phyloP scores from a whole-genome alignment of 2,113 vertebrate species.

The Synodontis membranacea region DNA sequence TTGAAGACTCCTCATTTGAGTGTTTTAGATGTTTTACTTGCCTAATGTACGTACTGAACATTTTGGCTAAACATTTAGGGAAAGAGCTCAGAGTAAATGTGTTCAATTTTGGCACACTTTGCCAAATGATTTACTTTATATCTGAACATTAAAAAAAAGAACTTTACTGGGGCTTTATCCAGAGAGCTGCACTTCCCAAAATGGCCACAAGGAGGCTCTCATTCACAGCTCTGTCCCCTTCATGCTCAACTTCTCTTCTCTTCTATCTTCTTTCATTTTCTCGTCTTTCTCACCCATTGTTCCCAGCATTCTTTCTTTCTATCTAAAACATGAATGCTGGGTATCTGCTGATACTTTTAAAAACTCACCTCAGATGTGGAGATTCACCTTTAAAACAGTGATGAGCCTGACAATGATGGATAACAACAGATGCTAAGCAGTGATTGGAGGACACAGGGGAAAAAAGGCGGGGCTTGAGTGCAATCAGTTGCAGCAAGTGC shows the following conservation, averaged over 20 bases:
- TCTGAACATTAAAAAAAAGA: too few species aligned
- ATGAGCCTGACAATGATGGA: background rate
- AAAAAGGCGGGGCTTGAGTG: background rate
- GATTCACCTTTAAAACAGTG: background rate
- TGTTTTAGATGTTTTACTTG: too few species aligned
- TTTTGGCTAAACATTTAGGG: too few species aligned
- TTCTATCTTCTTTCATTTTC: background rate
- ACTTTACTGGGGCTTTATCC: background rate
- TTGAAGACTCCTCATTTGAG: too few species aligned
- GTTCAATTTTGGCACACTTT: too few species aligned
- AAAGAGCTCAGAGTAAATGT: too few species aligned
- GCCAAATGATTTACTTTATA: too few species aligned
- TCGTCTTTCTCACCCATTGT: background rate
- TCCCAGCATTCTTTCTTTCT: background rate
- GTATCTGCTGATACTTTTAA: background rate
- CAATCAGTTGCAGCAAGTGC: background rate
- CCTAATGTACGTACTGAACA: too few species aligned
- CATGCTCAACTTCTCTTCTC: background rate
- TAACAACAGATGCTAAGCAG: background rate
- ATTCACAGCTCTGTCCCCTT: background rate
- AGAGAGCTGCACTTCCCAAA: slow-evolving; percentile 8
- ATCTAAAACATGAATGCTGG: background rate
- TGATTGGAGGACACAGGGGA: background rate
- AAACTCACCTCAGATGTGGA: background rate
- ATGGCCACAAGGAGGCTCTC: slow-evolving; percentile 42